A percentile compares a stretch with the other conserved stretches of the same genome.
Conservation (phyloP, 2,113 vertebrate species). For the Percina caprodes region DNA sequence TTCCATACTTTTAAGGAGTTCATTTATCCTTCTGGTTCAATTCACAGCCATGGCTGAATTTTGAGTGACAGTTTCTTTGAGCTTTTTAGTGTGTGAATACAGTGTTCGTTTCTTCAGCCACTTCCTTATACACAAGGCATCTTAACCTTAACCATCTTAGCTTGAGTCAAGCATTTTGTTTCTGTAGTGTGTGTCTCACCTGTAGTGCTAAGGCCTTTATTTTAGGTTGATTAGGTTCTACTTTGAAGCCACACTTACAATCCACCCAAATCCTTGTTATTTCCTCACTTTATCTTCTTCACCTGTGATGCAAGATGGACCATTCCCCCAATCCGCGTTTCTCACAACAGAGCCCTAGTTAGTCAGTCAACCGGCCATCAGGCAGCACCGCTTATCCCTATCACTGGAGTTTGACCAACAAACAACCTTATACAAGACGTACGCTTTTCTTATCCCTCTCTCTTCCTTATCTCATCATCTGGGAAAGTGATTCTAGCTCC, state of each 20-base stretch:
- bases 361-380: slow-evolving; percentile 64
- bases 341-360: slow-evolving; percentile 65
- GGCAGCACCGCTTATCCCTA: slow-evolving; percentile 17
- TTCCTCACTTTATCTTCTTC: slow-evolving; percentile 48
- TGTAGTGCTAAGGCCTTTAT: not conserved
- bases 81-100: slow-evolving; percentile 18
- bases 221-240: not conserved
- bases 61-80: slow-evolving; percentile 25
- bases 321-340: slow-evolving; percentile 59
- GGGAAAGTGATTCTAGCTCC: slow-evolving; percentile 53
- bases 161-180: slow-evolving; percentile 12
- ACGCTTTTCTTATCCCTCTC: slow-evolving; percentile 28
- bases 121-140: not conserved
- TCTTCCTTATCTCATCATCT: slow-evolving; percentile 72
- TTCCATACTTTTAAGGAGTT: slow-evolving; percentile 46
- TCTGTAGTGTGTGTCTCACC: slow-evolving; percentile 30
- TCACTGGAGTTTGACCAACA: slow-evolving; percentile 46
- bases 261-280: slow-evolving; percentile 48
- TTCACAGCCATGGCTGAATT: slow-evolving; percentile 35
- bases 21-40: slow-evolving; percentile 39
- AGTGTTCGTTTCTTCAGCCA: slow-evolving; percentile 34
- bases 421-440: slow-evolving; percentile 36
- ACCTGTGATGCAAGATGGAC: slow-evolving; percentile 47
- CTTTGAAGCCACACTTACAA: slow-evolving; percentile 9
- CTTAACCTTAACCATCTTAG: not conserved